Conservation (phyloP, 2,113 vertebrate species). For the Rhinolophus sinicus region DNA sequence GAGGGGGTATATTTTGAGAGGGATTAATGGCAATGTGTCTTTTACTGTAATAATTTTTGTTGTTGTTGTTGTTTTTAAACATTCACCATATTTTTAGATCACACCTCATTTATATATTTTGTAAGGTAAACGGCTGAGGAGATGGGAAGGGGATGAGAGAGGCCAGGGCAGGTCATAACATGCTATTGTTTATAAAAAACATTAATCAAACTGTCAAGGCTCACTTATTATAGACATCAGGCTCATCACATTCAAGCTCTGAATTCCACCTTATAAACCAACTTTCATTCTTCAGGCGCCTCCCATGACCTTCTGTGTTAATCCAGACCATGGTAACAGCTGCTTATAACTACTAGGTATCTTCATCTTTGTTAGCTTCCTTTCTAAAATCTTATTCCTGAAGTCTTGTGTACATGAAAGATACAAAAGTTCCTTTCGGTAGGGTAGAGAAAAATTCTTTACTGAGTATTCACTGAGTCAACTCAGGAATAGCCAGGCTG, state of each 20-base stretch:
- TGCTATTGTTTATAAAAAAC: background rate
- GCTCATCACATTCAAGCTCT: background rate
- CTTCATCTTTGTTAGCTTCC: background rate
- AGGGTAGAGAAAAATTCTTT: background rate
- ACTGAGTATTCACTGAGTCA: background rate
- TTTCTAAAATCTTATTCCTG: slow-evolving; percentile 27
- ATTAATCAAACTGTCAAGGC: background rate
- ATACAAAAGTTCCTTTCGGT: background rate
- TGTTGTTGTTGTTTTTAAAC: too few species aligned
- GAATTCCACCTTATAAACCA: background rate
- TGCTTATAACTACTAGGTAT: background rate
- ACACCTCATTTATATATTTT: background rate
- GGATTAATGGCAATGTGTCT: too few species aligned
- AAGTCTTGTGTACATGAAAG: background rate
- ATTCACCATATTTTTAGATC: too few species aligned
- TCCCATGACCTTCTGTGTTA: background rate
- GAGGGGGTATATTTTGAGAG: too few species aligned
- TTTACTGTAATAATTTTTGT: too few species aligned
- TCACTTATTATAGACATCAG: background rate
- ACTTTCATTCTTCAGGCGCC: background rate
- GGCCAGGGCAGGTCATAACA: background rate
- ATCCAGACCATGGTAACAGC: background rate
- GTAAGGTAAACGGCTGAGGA: background rate
- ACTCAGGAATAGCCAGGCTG: background rate
- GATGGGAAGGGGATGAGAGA: background rate